Evolutionary conservation across 2,797 vertebrate species (phyloP).

Genomic region (Anableps anableps): DNA sequence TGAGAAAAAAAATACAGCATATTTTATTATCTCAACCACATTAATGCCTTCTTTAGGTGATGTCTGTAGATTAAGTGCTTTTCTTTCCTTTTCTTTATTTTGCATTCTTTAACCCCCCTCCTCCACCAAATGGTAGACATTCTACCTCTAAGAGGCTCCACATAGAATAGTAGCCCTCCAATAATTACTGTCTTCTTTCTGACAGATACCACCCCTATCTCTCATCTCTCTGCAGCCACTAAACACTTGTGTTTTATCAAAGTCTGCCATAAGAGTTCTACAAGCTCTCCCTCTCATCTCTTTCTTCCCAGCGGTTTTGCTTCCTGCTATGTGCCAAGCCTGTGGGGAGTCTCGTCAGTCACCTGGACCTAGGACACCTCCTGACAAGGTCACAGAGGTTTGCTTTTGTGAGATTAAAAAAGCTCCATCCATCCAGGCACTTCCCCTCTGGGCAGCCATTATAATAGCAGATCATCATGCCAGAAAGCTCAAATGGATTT

Average conservation of each 20-base stretch:
- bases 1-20: too few relatives aligned
- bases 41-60: neutral
- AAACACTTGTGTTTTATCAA: conserved; percentile 8
- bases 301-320: conserved; percentile 32
- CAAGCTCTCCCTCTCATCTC: conserved; percentile 20
- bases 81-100: too few relatives aligned
- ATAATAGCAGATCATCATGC: conserved; percentile 62
- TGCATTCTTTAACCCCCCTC: too few relatives aligned
- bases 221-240: conserved; percentile 16
- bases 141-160: conserved; percentile 18
- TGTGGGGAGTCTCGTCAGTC: conserved; percentile 70
- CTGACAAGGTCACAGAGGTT: conserved; percentile 73
- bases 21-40: neutral
- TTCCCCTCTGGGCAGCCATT: conserved; percentile 63
- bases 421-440: conserved; percentile 64
- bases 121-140: too few relatives aligned
- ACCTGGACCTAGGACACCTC: conserved; percentile 61
- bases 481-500: conserved; percentile 69
- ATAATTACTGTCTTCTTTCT: conserved; percentile 16
- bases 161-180: conserved; percentile 12
- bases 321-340: conserved; percentile 36
- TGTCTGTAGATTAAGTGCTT: neutral
- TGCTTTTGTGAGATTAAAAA: conserved; percentile 71
- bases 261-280: conserved; percentile 19
- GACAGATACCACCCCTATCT: conserved; percentile 8